These are phyloP conservation scores for Zoanthus sansibaricus DNA, from an alignment of 92 coral and sea anemone species.

Conservation along the genomic window DNA sequence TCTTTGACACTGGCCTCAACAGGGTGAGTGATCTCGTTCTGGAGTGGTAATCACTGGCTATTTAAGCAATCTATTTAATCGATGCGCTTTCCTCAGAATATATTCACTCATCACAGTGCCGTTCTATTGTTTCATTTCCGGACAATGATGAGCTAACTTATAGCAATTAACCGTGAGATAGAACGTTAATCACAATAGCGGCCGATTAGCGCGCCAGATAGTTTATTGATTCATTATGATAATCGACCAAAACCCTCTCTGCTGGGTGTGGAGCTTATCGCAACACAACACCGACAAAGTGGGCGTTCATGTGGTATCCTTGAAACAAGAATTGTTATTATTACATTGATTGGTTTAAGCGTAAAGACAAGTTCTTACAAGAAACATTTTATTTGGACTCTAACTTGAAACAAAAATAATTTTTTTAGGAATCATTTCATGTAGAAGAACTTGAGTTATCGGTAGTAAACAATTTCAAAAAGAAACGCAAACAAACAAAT, in stretches of 20 bases:
- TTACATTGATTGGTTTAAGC: not conserved
- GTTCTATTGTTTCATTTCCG: constrained; percentile 47
- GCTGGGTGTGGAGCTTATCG: not conserved
- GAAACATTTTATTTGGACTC: constrained; percentile 3
- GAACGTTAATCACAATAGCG: constrained; percentile 38
- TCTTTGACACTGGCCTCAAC: no score
- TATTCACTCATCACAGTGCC: constrained; percentile 36
- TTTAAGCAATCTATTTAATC: constrained; percentile 21
- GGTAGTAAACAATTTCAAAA: not conserved
- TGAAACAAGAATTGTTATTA: not conserved
- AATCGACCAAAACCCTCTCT: not conserved
- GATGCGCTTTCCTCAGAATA: constrained; percentile 4
- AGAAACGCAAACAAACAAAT: constrained; percentile 1
- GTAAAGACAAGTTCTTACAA: not conserved
- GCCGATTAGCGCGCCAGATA: constrained; percentile 35
- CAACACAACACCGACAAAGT: not conserved
- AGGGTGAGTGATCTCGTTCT: not conserved
- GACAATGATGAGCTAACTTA: constrained; percentile 29
- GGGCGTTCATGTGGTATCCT: constrained; percentile 5
- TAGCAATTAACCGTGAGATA: constrained; percentile 39
- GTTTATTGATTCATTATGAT: constrained; percentile 40
- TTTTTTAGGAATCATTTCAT: constrained; percentile 22
- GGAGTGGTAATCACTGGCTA: not conserved
- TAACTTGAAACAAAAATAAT: not conserved
- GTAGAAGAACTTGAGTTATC: not conserved